Conservation (phyloP, 2,113 vertebrate genomes). For the Tringa solitaria region DNA sequence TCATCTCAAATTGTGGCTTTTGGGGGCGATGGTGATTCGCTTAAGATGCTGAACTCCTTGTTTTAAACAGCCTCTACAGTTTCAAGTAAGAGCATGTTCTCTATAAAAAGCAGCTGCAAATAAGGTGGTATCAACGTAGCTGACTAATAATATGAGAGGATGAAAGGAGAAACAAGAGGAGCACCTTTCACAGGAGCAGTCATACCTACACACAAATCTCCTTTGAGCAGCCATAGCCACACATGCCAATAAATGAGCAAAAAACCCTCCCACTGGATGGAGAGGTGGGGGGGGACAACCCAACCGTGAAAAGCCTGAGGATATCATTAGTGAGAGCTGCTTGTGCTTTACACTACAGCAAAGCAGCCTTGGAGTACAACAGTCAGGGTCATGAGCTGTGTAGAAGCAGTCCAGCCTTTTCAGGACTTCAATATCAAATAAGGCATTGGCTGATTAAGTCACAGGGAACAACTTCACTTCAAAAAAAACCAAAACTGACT, state of each 20-base stretch:
- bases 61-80: neutral
- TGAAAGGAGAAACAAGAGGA: neutral
- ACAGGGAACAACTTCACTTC: neutral
- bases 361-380: neutral
- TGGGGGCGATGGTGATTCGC: neutral
- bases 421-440: rapidly evolving
- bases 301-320: neutral
- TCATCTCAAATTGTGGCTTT: neutral
- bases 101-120: neutral
- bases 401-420: neutral
- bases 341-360: neutral
- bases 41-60: neutral
- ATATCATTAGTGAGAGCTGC: neutral
- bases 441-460: neutral
- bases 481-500: neutral
- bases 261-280: neutral
- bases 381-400: neutral
- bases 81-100: neutral
- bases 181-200: neutral
- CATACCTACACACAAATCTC: neutral
- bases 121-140: neutral
- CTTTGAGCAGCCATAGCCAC: neutral
- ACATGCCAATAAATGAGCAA: neutral
- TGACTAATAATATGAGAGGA: neutral
- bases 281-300: too few species aligned